Conservation (phyloP, 2,888 invertebrate species). For the Scaptodrosophila latifasciaeformis region DNA sequence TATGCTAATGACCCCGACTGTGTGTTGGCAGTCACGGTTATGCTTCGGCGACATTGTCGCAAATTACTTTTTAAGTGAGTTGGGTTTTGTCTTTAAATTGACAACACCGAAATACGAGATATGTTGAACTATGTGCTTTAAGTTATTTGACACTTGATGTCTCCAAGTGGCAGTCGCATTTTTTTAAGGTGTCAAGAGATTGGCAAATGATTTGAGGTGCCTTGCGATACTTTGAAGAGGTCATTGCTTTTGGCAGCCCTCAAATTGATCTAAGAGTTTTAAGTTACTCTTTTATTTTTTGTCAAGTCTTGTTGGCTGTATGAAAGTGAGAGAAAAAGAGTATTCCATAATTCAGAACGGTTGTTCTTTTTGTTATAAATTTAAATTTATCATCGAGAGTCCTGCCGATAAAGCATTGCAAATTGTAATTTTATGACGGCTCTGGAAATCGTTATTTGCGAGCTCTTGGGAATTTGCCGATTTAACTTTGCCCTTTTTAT, state of each 20-base stretch:
- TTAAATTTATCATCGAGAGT: not conserved
- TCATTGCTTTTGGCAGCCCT: no score
- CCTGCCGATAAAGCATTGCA: not conserved
- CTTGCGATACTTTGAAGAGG: no score
- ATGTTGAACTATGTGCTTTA: not conserved
- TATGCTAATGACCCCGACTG: constrained; percentile 39
- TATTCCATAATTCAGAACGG: no score
- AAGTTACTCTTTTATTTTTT: no score
- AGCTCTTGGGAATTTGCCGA: not conserved
- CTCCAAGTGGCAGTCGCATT: not conserved
- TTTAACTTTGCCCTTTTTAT: constrained; percentile 13
- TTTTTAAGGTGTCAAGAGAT: not conserved
- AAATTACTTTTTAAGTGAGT: constrained; percentile 9
- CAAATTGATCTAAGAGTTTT: no score
- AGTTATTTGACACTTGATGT: not conserved
- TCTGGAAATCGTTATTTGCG: constrained; percentile 32
- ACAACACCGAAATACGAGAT: not conserved
- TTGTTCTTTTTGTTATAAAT: not conserved
- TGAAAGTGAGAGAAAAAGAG: no score
- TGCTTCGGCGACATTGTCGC: constrained; percentile 8
- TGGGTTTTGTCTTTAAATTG: not conserved
- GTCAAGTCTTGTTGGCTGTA: no score
- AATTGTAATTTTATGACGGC: constrained; percentile 29
- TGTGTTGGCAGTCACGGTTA: constrained; percentile 13
- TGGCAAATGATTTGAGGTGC: no score